Percentiles rank a stretch among this genome's conserved stretches.
phyloP scores from a whole-genome alignment of 2,888 invertebrate genomes.

The Pollenia labialis region DNA sequence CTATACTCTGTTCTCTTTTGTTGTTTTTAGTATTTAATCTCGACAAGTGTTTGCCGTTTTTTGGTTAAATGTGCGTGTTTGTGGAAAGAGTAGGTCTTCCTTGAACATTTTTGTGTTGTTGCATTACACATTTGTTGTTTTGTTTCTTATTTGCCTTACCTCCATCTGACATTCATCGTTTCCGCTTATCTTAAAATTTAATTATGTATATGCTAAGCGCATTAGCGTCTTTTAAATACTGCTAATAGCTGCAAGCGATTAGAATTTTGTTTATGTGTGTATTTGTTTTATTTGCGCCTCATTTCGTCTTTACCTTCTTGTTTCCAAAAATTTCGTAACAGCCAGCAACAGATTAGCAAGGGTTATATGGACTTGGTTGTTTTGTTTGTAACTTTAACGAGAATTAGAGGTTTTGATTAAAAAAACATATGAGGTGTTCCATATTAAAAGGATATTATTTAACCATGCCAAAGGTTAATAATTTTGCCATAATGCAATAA shows the following conservation, averaged over 20 bases:
- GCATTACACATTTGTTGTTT: background rate
- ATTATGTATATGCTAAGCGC: conserved; percentile 76
- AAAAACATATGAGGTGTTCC: too few relatives aligned
- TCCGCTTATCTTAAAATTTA: conserved; percentile 76
- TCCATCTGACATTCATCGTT: conserved; percentile 74
- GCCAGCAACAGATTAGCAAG: background rate
- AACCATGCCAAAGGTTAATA: too few relatives aligned
- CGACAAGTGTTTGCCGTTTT: conserved; percentile 62
- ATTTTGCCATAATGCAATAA: too few relatives aligned
- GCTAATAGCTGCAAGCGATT: conserved; percentile 75
- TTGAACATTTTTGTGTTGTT: conserved; percentile 19
- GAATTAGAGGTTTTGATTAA: too few relatives aligned
- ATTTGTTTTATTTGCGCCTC: conserved; percentile 60
- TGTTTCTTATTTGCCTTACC: conserved; percentile 59
- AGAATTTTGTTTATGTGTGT: conserved; percentile 71
- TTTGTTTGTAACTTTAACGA: background rate
- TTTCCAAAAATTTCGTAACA: background rate
- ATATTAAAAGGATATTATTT: too few relatives aligned
- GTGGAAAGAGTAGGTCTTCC: conserved; percentile 16
- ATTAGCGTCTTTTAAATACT: conserved; percentile 76
- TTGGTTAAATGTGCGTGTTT: background rate
- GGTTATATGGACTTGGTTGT: background rate
- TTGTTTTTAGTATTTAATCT: conserved; percentile 40
- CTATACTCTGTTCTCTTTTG: background rate
- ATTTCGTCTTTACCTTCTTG: conserved; percentile 10